A percentile compares a stretch with the other conserved stretches of the same genome.
These are phyloP conservation scores for Lichenostomus cassidix DNA, from an alignment of 2,113 vertebrate species.

Conservation along the genomic window DNA sequence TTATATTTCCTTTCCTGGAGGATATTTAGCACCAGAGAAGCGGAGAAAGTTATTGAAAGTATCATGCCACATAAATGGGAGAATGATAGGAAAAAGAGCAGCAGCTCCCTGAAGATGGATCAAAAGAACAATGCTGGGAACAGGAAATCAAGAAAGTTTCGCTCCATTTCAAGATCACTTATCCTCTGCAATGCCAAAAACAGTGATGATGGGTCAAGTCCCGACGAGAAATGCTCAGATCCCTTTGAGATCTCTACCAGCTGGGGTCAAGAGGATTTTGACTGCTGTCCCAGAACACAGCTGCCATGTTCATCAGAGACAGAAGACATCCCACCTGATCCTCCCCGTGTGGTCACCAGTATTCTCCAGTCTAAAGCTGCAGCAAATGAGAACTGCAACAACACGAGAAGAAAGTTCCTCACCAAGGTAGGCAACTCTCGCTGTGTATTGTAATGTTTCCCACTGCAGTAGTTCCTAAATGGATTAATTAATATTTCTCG, in stretches of 20 bases:
- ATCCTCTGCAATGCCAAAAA: slow-evolving; percentile 85
- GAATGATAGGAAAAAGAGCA: slow-evolving; percentile 70
- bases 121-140: slow-evolving; percentile 68
- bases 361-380: slow-evolving; percentile 22
- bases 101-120: slow-evolving; percentile 83
- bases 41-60: background rate
- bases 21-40: slow-evolving; percentile 38
- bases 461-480: background rate
- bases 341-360: background rate
- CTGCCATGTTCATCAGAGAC: slow-evolving; percentile 35
- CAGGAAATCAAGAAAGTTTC: slow-evolving; percentile 80
- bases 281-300: slow-evolving; percentile 49
- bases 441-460: background rate
- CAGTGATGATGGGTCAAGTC: slow-evolving; percentile 81
- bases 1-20: slow-evolving; percentile 57
- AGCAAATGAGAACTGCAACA: slow-evolving; percentile 58
- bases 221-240: slow-evolving; percentile 74
- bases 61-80: slow-evolving; percentile 59
- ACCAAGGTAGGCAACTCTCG: slow-evolving; percentile 78
- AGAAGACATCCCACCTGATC: slow-evolving; percentile 27
- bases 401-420: slow-evolving; percentile 76
- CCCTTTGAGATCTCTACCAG: slow-evolving; percentile 43
- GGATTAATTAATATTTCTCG: background rate
- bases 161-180: slow-evolving; percentile 87
- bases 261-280: slow-evolving; percentile 47